Base-by-base conservation (phyloP, 2,113 vertebrate species). In the Cisticola juncidis region DNA sequence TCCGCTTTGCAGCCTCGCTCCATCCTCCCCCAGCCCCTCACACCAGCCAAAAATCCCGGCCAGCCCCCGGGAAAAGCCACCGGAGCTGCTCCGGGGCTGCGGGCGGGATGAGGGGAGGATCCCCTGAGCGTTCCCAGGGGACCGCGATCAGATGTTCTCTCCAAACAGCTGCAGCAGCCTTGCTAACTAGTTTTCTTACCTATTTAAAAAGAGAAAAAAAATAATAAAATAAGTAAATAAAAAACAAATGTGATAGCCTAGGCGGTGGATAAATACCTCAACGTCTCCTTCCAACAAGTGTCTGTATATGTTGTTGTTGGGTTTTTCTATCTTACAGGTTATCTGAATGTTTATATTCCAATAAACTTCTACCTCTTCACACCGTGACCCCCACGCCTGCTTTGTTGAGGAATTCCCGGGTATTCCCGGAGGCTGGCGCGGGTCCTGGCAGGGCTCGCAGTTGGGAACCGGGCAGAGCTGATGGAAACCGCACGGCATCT, bases 321-420 rank as follows among this genome's bases (percentile, higher is more conserved):
- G 92, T 95, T 98, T 98, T 97, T 97, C 97, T 98, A 98, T 98
- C 97, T 97, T 97, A 97, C 96, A 89, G 91, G 95, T 98, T 98
- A 96, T 97, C 68, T 97, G 97, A 98, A 98, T 98, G 98, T 98
- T 98, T 98, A 97, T 98, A 98, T 98, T 98, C 98, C 98, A 98
- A 98, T 98, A 98, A 98, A 98, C 96, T 98, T 98, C 98, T 98
- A 98, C 98, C 98, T 98, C 98, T 98, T 98, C 98, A 98, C 86
- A 80, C 21, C 13, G 81, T 62, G 95, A 69, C 79, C 70, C 50
- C 2, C 56, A 0, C 7, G 60, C 42, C 50, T 95, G 20, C 3
- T 94, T 78, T 86, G 62, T 47, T 16, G 1, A 16, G 26, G 35
- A 13, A 35, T 72, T 47, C 58, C 23, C 15, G 21, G 9, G 22